These are phyloP conservation scores for Cladorhizidae sp. DNA, from an alignment of 37 sponge, comb jelly and placozoan species.

Conservation along the genomic window DNA sequence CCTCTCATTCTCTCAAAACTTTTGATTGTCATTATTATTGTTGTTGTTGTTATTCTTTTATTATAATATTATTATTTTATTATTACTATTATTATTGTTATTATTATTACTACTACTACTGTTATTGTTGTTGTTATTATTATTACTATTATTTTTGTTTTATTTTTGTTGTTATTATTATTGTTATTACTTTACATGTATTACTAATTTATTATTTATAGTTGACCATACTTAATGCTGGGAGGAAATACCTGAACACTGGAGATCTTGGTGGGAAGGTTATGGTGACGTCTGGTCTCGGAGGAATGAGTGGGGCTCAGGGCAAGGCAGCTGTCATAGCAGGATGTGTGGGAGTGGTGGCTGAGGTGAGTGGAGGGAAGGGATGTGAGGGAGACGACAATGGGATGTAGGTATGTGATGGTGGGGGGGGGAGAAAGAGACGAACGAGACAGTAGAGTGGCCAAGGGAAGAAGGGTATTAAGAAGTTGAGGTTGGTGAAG, in stretches of 20 bases:
- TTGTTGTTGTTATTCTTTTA: too few relatives aligned
- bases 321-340: constrained; percentile 92
- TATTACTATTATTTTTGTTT: too few relatives aligned
- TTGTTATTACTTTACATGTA: background rate
- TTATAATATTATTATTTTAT: too few relatives aligned
- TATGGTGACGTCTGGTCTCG: constrained; percentile 92
- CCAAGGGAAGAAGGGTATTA: too few relatives aligned
- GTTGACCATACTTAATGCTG: constrained; percentile 92
- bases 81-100: too few relatives aligned
- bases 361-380: constrained; percentile 77
- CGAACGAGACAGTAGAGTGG: too few relatives aligned
- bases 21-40: too few relatives aligned
- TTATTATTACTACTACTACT: background rate
- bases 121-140: too few relatives aligned
- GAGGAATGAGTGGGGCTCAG: constrained; percentile 99
- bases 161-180: background rate
- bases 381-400: background rate
- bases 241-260: constrained; percentile 76
- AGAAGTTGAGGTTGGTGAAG: constrained; percentile 29
- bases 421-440: too few relatives aligned
- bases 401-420: too few relatives aligned
- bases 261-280: constrained; percentile 89
- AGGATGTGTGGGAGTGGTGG: constrained; percentile 96
- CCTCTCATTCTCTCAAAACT: too few relatives aligned
- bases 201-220: background rate